Conservation (phyloP, 2,113 vertebrate genomes). For the Scopus umbretta region DNA sequence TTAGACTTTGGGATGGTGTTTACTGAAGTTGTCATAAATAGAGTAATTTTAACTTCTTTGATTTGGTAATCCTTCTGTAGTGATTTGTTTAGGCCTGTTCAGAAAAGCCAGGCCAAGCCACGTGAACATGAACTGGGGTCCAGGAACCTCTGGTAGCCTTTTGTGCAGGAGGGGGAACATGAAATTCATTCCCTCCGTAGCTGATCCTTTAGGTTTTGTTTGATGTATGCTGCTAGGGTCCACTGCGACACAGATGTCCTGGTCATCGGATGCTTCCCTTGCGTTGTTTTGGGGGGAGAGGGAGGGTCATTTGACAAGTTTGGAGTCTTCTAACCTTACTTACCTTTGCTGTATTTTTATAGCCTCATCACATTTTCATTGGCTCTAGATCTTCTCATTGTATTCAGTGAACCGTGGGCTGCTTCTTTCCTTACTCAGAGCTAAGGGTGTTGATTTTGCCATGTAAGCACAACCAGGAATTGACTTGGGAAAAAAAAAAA, state of each 20-base stretch:
- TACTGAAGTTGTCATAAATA: conserved; percentile 9
- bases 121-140: background rate
- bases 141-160: background rate
- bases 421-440: background rate
- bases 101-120: background rate
- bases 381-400: background rate
- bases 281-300: background rate
- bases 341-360: background rate
- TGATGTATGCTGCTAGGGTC: background rate
- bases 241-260: background rate
- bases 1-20: conserved; percentile 6
- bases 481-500: background rate
- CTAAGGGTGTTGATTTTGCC: background rate
- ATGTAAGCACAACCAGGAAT: background rate
- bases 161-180: background rate
- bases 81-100: background rate
- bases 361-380: background rate
- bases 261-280: background rate
- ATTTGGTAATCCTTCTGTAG: background rate
- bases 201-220: background rate
- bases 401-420: background rate
- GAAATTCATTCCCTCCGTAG: background rate
- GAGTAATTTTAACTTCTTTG: conserved; percentile 11
- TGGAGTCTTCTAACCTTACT: background rate
- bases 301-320: background rate